A percentile compares a stretch with the other conserved stretches of the same genome.
Evolutionary conservation across 1,140 invertebrate genomes (phyloP).

Genomic region (Drosophila punjabiensis): DNA sequence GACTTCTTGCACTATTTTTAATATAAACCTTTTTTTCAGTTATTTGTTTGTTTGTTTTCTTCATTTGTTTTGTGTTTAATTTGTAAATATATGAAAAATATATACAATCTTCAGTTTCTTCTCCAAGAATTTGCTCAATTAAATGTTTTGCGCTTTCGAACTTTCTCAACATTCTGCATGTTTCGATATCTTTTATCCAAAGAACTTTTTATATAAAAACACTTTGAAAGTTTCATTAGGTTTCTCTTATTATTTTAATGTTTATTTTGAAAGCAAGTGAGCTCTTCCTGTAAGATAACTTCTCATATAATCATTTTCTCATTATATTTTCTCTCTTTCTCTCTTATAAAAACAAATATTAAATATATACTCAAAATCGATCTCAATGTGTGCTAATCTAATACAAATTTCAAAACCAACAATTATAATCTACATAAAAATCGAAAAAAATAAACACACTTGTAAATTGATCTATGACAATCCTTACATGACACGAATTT

Average conservation of each 20-base stretch:
- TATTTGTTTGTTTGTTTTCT: conserved; percentile 14
- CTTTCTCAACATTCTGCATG: conserved; percentile 66
- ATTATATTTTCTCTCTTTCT: conserved; percentile 80
- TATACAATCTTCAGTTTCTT: conserved; percentile 19
- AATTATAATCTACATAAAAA: conserved; percentile 61
- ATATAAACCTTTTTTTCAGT: conserved; percentile 10
- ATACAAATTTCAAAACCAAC: conserved; percentile 45
- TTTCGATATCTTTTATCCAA: conserved; percentile 69
- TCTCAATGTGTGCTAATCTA: conserved; percentile 80
- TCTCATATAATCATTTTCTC: conserved; percentile 80
- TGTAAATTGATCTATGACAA: conserved; percentile 75
- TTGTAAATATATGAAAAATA: conserved; percentile 40
- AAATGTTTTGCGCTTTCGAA: conserved; percentile 58
- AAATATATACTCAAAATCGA: conserved; percentile 57
- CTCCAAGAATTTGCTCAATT: conserved; percentile 44
- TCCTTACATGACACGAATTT: conserved; percentile 71
- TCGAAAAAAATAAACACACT: conserved; percentile 54
- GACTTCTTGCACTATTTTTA: conserved; percentile 14
- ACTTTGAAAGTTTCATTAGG: conserved; percentile 25
- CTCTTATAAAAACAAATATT: conserved; percentile 56
- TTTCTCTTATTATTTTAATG: conserved; percentile 3
- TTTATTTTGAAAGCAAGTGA: conserved; percentile 31
- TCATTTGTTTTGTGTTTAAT: conserved; percentile 56
- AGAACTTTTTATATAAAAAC: conserved; percentile 39
- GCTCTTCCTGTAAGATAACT: conserved; percentile 73